Percentiles rank a stretch among this genome's conserved stretches.
phyloP scores from a whole-genome alignment of 2,888 invertebrate species.

The Epistrophe eligans region DNA sequence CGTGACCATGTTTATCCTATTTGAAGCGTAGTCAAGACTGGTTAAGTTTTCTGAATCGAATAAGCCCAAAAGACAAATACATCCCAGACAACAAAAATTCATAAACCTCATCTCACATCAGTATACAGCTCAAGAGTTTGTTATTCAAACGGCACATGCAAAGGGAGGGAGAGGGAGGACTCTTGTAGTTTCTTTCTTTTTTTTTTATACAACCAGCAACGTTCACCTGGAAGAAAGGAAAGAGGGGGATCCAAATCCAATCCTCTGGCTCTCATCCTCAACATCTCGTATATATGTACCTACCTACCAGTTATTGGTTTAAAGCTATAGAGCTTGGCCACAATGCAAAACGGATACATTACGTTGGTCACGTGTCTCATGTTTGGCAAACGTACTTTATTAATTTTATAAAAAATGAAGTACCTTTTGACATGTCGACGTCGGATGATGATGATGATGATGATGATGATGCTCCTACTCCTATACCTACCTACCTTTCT shows the following conservation, averaged over 20 bases:
- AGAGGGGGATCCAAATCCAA: slow-evolving; percentile 53
- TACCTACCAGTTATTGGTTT: slow-evolving; percentile 75
- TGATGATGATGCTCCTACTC: slow-evolving; percentile 2
- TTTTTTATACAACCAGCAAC: not conserved
- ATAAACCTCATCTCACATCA: slow-evolving; percentile 76
- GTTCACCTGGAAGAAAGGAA: slow-evolving; percentile 78
- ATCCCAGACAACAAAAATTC: slow-evolving; percentile 78
- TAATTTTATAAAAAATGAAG: slow-evolving; percentile 83
- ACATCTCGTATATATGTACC: not conserved
- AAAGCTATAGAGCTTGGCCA: slow-evolving; percentile 74
- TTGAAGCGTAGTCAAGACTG: slow-evolving; percentile 79
- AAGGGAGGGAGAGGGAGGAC: not conserved
- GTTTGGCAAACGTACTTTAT: slow-evolving; percentile 82
- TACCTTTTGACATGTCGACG: slow-evolving; percentile 78
- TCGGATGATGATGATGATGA: slow-evolving; percentile 41
- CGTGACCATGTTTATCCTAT: slow-evolving; percentile 83
- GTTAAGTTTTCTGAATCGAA: slow-evolving; percentile 79
- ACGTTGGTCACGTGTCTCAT: slow-evolving; percentile 82
- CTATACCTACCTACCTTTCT: too few relatives aligned
- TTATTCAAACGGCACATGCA: slow-evolving; percentile 54
- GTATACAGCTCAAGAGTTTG: slow-evolving; percentile 76
- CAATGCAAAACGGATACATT: slow-evolving; percentile 83
- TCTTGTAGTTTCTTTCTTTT: slow-evolving; percentile 29
- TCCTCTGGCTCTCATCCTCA: slow-evolving; percentile 26
- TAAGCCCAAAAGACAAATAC: slow-evolving; percentile 78